Evolutionary conservation across 2,113 vertebrate species (phyloP).

Genomic region (Perccottus glenii): DNA sequence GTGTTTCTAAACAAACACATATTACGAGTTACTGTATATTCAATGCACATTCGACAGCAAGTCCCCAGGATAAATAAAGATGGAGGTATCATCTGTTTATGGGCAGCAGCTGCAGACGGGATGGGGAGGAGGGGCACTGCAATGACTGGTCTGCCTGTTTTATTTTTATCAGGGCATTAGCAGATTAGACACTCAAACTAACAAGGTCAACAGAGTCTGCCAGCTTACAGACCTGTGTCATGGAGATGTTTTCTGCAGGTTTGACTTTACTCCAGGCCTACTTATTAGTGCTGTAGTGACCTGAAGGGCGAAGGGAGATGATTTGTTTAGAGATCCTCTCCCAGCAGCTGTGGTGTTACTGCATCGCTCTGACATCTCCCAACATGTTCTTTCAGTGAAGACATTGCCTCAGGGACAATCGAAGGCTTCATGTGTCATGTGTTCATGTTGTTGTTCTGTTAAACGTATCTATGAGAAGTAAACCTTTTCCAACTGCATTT

Average conservation of each 20-base stretch:
- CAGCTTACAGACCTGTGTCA: conserved; percentile 63
- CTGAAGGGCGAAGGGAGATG: conserved; percentile 35
- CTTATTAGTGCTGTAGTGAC: conserved; percentile 56
- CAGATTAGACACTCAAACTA: conserved; percentile 82
- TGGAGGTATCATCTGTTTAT: conserved; percentile 66
- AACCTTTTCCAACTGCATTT: conserved; percentile 32
- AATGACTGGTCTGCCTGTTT: conserved; percentile 70
- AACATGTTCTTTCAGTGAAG: conserved; percentile 30
- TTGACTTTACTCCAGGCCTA: conserved; percentile 49
- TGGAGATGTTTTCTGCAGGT: conserved; percentile 49
- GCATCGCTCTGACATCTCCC: conserved; percentile 26
- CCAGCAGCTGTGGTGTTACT: conserved; percentile 6
- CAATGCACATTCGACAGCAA: conserved; percentile 9
- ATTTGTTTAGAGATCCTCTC: conserved; percentile 40
- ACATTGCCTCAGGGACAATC: conserved; percentile 28
- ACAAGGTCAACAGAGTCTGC: conserved; percentile 79
- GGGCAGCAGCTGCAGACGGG: conserved; percentile 62
- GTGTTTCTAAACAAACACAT: background rate
- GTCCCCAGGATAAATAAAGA: conserved; percentile 62
- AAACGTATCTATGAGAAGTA: conserved; percentile 31
- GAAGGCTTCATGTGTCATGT: conserved; percentile 24
- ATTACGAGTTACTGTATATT: conserved; percentile 21
- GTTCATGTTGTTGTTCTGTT: conserved; percentile 20
- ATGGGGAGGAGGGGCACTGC: conserved; percentile 28
- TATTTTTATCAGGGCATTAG: conserved; percentile 82